Evolutionary conservation across 2,113 vertebrate species (phyloP), one percentile per base, ranked within the genome.

Genomic region (Hydrolagus affinis): DNA sequence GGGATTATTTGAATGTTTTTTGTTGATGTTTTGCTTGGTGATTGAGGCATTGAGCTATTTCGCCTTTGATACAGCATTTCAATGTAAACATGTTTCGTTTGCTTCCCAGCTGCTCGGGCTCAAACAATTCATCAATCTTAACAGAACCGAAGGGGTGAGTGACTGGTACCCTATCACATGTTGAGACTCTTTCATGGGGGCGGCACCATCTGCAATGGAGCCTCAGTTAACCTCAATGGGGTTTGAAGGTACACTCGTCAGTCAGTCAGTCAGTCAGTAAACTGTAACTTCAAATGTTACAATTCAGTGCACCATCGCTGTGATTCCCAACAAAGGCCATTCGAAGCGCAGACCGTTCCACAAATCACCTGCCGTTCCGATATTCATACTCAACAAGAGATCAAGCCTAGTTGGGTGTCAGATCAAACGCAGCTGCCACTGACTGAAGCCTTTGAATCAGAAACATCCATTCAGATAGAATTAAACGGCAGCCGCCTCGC

Each of bases 401-500:
- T 64, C 59, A 64, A 80, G 10, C 76, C 15, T 23, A 78, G 12
- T 60, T 59, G 10, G 9, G 60, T 44, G 44, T 44, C 57, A 21
- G 66, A 56, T 75, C 32, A 83, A 83, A 30, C 28, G 32, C 2
- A 11, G 25, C 14, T 28, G 77, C 23, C 28, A 25, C 6, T 8
- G 17, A 64, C 59, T 64, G 23, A 3, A 74, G 30, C 28, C 19
- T 44, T 71, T 74, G 28, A 74, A 74, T 2, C 15, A 17, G 72
- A 80, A 64, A 28, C 1, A 80, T 80, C 57, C 28, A 12, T 28
- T 80, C 59, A 80, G 59, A 19, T 80, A 64, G 77, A 62, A 80
- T 30, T 60, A 28, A 78, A 60, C 11, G 4, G 19, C 17, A 80
- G 23, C 25, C 28, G 12, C 60, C 66, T 66, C n/a, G 30, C 14